Evolutionary conservation across 2,888 invertebrate species (phyloP).

Genomic region (Plusia festucae): DNA sequence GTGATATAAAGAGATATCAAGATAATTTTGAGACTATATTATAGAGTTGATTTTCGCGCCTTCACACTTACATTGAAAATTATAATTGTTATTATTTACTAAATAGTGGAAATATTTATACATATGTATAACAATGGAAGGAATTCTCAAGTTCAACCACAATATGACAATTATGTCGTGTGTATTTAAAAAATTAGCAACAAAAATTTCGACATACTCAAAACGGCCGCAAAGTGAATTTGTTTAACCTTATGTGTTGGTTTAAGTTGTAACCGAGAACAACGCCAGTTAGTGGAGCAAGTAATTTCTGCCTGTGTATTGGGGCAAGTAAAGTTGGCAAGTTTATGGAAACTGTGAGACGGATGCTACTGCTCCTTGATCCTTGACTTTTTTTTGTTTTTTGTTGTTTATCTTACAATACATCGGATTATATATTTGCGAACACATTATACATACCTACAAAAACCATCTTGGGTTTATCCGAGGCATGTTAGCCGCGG

Average conservation of each 20-base stretch:
- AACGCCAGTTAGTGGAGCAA: neutral
- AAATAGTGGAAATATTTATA: neutral
- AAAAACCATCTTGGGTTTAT: too few species aligned
- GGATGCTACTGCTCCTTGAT: neutral
- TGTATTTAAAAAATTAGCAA: neutral
- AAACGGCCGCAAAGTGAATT: constrained; percentile 3
- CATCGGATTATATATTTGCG: too few species aligned
- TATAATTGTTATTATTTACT: neutral
- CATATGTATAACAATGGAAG: neutral
- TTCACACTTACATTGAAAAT: neutral
- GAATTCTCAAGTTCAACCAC: constrained; percentile 3
- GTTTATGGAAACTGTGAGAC: neutral
- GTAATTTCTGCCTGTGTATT: neutral
- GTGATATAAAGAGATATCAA: too few species aligned
- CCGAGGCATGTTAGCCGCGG: too few species aligned
- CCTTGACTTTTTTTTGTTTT: neutral
- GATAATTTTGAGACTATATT: too few species aligned
- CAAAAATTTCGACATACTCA: neutral
- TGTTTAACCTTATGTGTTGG: neutral
- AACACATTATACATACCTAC: too few species aligned
- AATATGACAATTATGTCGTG: neutral
- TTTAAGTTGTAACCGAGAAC: neutral
- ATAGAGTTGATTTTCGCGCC: too few species aligned
- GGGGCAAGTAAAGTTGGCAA: neutral
- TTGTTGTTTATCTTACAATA: too few species aligned